Conservation (phyloP, 1,140 invertebrate genomes). For the Phortica variegata region DNA sequence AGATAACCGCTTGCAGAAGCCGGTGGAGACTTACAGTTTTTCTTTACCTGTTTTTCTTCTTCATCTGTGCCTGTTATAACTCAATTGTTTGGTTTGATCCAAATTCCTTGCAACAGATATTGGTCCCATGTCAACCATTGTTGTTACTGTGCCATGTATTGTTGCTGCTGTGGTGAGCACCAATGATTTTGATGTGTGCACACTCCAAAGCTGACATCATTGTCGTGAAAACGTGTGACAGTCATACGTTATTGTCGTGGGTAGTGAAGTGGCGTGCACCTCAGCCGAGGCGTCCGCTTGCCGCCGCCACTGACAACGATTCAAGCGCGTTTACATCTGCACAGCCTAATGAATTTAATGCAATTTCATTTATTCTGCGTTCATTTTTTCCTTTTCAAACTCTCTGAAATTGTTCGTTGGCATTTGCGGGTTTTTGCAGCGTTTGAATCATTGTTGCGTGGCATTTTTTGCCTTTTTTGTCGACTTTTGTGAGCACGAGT, state of each 20-base stretch:
- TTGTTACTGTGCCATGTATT: conserved; percentile 6
- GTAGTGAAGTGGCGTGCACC: conserved; percentile 20
- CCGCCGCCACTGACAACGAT: conserved; percentile 14
- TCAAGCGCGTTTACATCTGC: conserved; percentile 16
- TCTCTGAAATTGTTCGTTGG: no score
- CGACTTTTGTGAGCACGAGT: conserved; percentile 53
- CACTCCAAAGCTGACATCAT: conserved; percentile 30
- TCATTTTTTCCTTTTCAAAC: no score
- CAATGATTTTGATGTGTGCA: conserved; percentile 24
- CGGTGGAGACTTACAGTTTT: no score
- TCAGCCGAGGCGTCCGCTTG: conserved; percentile 1
- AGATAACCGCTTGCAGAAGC: no score
- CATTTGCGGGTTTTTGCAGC: conserved; percentile 1
- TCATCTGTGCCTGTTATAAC: conserved; percentile 43
- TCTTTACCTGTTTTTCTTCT: no score
- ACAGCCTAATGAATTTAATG: conserved; percentile 48
- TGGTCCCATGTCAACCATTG: conserved; percentile 51
- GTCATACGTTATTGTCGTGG: conserved; percentile 19
- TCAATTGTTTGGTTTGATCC: conserved; percentile 51
- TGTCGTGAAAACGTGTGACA: conserved; percentile 33
- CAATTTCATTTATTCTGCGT: conserved; percentile 20
- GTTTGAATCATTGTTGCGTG: conserved; percentile 34
- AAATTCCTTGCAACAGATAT: conserved; percentile 40
- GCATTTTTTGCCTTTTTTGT: conserved; percentile 48
- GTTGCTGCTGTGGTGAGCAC: no score